Conservation (phyloP, 2,113 vertebrate species). For the Pterocles gutturalis region DNA sequence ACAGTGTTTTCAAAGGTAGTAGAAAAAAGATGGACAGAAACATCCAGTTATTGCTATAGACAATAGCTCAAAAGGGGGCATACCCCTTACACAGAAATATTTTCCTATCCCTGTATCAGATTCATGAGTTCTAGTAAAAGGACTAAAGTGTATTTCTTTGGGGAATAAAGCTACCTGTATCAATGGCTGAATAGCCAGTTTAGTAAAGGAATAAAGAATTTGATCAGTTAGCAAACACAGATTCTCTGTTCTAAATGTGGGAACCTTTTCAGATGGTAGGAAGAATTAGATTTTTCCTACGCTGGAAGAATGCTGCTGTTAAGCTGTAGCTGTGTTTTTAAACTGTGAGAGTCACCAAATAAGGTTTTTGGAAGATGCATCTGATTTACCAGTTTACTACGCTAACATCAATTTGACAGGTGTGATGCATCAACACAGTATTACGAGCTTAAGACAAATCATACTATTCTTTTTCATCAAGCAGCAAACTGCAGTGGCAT, state of each 20-base stretch:
- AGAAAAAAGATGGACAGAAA: neutral
- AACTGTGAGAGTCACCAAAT: neutral
- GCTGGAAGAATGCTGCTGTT: neutral
- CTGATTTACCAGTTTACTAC: neutral
- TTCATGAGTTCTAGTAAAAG: neutral
- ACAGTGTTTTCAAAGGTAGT: neutral
- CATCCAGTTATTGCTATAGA: neutral
- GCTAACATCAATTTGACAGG: neutral
- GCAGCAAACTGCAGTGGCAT: neutral
- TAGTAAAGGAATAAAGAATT: neutral
- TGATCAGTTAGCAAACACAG: neutral
- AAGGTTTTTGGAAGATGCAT: neutral
- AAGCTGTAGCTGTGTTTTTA: neutral
- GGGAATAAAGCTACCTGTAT: neutral
- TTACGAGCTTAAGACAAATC: neutral
- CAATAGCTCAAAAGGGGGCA: neutral
- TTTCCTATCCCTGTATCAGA: neutral
- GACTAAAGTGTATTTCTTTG: neutral
- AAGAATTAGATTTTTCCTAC: neutral
- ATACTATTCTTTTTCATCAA: slow-evolving; percentile 15
- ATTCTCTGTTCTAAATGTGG: neutral
- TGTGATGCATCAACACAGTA: neutral
- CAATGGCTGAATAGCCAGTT: neutral
- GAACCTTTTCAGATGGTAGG: neutral
- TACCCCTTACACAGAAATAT: neutral